A percentile compares a stretch with the other conserved stretches of the same genome.
Conservation (phyloP, 2,113 vertebrate genomes). For the Ammospiza caudacuta region DNA sequence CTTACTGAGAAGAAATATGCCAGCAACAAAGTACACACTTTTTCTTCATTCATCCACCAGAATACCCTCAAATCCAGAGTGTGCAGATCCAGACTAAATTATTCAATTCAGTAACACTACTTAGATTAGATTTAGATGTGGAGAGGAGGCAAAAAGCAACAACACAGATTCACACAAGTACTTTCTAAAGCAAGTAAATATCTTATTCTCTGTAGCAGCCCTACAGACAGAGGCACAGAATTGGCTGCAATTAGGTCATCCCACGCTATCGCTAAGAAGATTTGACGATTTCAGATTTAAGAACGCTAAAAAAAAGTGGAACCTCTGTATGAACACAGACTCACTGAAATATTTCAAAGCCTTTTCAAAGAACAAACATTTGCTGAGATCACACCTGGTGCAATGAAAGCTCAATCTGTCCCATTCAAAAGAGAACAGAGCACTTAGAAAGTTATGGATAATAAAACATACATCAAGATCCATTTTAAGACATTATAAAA, state of each 20-base stretch:
- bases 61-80: background rate
- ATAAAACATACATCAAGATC: background rate
- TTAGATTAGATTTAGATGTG: background rate
- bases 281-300: background rate
- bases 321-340: background rate
- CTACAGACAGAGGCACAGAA: background rate
- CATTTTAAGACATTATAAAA: background rate
- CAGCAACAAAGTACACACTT: background rate
- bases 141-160: background rate
- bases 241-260: constrained; percentile 21
- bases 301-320: background rate
- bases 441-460: background rate
- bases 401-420: background rate
- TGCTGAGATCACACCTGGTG: background rate
- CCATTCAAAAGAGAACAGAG: background rate
- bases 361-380: background rate
- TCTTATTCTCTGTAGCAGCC: background rate
- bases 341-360: background rate
- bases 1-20: background rate
- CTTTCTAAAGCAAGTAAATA: background rate
- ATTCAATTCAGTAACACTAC: background rate
- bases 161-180: background rate
- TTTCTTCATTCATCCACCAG: background rate
- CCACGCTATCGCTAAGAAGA: background rate
- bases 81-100: background rate